phyloP scores from a whole-genome alignment of 1,140 invertebrate genomes.

The Hydropsyche tenuis region DNA sequence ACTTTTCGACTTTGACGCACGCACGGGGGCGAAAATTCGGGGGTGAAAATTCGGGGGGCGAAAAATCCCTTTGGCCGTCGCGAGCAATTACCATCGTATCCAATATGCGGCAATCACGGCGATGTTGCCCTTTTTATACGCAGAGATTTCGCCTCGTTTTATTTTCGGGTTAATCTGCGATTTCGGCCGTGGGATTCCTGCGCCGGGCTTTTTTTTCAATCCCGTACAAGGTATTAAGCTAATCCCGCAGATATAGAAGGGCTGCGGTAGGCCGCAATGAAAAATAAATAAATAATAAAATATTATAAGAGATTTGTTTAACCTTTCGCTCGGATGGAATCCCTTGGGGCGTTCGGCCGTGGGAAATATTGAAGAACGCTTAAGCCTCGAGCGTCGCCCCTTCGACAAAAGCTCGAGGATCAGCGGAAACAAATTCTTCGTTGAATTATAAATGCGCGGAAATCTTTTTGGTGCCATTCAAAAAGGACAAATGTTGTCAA shows the following conservation, averaged over 20 bases:
- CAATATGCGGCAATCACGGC: conserved; percentile 39
- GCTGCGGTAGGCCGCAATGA: background rate
- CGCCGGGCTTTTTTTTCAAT: conserved; percentile 35
- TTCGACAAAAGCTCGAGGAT: background rate
- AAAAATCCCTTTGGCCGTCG: no score
- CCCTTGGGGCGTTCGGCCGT: background rate
- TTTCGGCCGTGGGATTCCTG: conserved; percentile 37
- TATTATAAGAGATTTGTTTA: background rate
- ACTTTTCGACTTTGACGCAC: conserved; percentile 19
- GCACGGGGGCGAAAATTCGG: no score
- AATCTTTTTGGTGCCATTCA: no score
- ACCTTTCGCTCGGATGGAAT: background rate
- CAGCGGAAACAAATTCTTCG: background rate
- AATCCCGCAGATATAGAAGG: conserved; percentile 27
- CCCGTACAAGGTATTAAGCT: conserved; percentile 39
- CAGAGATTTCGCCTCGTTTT: background rate
- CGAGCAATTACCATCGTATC: conserved; percentile 37
- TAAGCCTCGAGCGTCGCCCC: background rate
- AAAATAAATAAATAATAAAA: no score
- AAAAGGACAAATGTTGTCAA: no score
- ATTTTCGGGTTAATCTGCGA: conserved; percentile 38
- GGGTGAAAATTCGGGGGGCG: no score
- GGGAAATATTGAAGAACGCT: background rate
- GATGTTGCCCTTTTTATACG: no score
- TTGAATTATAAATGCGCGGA: background rate